These are phyloP conservation scores for Micromys minutus DNA, from an alignment of 2,113 vertebrate genomes.

Conservation along the genomic window DNA sequence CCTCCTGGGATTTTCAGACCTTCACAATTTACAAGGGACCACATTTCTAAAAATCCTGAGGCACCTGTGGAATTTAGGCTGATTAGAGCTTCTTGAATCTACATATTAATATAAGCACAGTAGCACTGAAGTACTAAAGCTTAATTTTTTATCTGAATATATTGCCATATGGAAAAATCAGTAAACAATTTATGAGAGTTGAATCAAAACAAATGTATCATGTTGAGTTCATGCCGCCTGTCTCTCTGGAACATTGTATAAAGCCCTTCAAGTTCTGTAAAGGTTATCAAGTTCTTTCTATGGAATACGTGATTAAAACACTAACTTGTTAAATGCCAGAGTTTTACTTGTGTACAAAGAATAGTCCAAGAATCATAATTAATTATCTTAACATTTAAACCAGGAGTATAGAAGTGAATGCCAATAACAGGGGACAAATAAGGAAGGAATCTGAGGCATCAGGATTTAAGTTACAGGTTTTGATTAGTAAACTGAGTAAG, in stretches of 20 bases:
- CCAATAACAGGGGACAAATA: too few species aligned
- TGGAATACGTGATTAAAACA: neutral
- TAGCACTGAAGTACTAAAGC: too few species aligned
- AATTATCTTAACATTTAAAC: too few species aligned
- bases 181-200: neutral
- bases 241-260: neutral
- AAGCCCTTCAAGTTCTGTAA: neutral
- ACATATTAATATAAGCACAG: too few species aligned
- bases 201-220: neutral
- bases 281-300: neutral
- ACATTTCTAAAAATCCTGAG: neutral
- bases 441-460: neutral
- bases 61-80: neutral
- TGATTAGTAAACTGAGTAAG: too few species aligned
- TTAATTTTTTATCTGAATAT: too few species aligned
- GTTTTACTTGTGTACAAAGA: neutral
- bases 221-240: too few species aligned
- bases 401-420: too few species aligned
- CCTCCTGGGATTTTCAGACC: neutral
- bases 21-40: neutral
- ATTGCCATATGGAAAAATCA: neutral
- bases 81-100: neutral
- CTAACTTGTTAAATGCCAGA: neutral
- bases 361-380: neutral
- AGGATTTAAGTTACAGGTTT: neutral